phyloP scores from a whole-genome alignment of 2,797 vertebrate genomes.

The Eidolon dupreanum region DNA sequence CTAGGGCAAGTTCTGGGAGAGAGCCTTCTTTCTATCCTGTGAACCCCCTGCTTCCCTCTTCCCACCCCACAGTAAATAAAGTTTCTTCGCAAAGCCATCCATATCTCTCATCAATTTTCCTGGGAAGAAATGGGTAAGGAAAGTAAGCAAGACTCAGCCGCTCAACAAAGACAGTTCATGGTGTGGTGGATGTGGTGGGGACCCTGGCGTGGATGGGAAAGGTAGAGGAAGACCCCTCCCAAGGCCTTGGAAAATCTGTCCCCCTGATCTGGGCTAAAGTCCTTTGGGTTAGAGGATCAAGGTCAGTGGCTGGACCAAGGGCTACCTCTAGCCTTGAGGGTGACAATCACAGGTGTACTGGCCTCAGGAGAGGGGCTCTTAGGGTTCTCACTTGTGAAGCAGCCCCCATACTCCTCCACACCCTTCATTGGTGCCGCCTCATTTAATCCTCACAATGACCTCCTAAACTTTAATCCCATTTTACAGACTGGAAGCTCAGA shows the following conservation, averaged over 20 bases:
- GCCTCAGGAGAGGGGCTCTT: neutral
- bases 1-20: neutral
- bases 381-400: neutral
- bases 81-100: neutral
- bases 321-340: neutral
- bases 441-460: neutral
- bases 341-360: neutral
- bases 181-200: neutral
- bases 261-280: neutral
- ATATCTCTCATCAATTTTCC: neutral
- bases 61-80: conserved; percentile 4
- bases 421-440: neutral
- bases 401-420: neutral
- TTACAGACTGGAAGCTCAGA: neutral
- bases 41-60: neutral
- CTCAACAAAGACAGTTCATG: neutral
- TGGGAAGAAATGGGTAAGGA: neutral
- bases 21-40: neutral
- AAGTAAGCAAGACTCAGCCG: neutral
- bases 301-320: neutral
- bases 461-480: neutral
- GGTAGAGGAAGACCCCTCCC: neutral
- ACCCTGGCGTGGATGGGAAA: neutral
- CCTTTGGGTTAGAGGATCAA: neutral
- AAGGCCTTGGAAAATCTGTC: neutral